Base-by-base conservation (phyloP, 2,113 vertebrate species). In the Sinocyclocheilus anophthalmus region DNA sequence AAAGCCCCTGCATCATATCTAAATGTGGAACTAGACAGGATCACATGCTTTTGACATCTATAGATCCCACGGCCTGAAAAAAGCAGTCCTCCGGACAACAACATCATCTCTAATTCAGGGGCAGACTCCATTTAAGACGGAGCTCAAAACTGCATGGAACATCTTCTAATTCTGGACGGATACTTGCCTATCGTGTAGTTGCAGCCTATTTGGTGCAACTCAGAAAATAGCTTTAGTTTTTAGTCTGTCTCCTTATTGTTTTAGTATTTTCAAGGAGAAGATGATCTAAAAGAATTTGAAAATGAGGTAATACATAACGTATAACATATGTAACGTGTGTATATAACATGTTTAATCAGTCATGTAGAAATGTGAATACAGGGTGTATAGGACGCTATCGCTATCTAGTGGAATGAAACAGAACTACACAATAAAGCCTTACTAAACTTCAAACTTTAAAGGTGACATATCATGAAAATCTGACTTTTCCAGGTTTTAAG, bases 1-100 rank as follows among this genome's bases (percentile, higher is more conserved):
- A 94, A 95, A 93, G 92, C 89, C 92, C 94, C 94, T 90, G 87
- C 73, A 83, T 87, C 89, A 88, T 88, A 83, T 86, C 87, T 88
- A 89, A 91, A 88, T 84, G 86, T 73, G 70, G 87, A 78, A 79
- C 75, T 75, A 59, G 67, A 81, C 87, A 88, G 78, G 81, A 59
- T 83, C 53, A 83, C 39, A 26, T 78, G 75, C 75, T 90, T 88
- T 83, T 88, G 88, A 87, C 89, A 85, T 85, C 87, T 76, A 76
- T 30, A 87, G 69, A 82, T 72, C 80, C 45, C 61, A n/a, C 24
- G 18, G 26, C 70, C 24, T 45, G 37, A 81, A 76, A 73, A 81
- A 80, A 77, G 65, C 65, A 72, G 14, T 14, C 24, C 30, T 55
- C 67, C 26, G 59, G 39, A 88, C 63, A 82, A 85, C 79, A 88